These are phyloP conservation scores for Spodoptera frugiperda DNA, from an alignment of 1,140 invertebrate genomes.

Conservation along the genomic window DNA sequence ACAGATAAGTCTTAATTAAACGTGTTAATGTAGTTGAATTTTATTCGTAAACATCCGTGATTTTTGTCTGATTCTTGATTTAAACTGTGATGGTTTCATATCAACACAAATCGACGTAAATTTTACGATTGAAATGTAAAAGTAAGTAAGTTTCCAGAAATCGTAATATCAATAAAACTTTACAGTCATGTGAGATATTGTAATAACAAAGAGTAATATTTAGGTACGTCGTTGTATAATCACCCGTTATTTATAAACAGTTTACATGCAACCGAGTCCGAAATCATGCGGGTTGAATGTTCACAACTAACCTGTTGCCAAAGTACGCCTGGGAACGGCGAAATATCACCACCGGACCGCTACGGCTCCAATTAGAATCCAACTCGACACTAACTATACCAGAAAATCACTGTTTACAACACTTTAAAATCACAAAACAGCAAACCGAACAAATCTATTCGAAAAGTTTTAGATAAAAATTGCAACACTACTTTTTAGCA, in stretches of 20 bases:
- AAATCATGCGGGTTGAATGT: constrained; percentile 11
- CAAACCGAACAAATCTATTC: constrained; percentile 40
- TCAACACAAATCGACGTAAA: no score
- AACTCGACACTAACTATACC: constrained; percentile 57
- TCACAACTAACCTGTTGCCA: constrained; percentile 44
- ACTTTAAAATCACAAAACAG: constrained; percentile 42
- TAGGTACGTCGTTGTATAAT: neutral
- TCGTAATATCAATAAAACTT: neutral
- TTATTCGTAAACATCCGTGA: no score
- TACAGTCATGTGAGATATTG: neutral
- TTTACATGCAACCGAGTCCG: constrained; percentile 4
- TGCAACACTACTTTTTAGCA: constrained; percentile 55
- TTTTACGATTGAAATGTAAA: no score
- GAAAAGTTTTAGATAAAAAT: constrained; percentile 54
- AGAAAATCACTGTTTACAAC: constrained; percentile 56
- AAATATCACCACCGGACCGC: constrained; percentile 43
- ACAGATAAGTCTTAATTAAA: no score
- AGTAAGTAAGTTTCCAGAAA: no score
- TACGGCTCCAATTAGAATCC: constrained; percentile 57
- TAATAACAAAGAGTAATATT: constrained; percentile 8
- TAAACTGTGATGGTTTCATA: no score
- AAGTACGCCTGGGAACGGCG: constrained; percentile 34
- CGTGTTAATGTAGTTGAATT: no score
- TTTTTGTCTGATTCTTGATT: no score
- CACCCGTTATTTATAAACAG: constrained; percentile 35